These are phyloP conservation scores for Gonatopus flavifemur DNA, from an alignment of 1,140 invertebrate genomes.

Conservation along the genomic window DNA sequence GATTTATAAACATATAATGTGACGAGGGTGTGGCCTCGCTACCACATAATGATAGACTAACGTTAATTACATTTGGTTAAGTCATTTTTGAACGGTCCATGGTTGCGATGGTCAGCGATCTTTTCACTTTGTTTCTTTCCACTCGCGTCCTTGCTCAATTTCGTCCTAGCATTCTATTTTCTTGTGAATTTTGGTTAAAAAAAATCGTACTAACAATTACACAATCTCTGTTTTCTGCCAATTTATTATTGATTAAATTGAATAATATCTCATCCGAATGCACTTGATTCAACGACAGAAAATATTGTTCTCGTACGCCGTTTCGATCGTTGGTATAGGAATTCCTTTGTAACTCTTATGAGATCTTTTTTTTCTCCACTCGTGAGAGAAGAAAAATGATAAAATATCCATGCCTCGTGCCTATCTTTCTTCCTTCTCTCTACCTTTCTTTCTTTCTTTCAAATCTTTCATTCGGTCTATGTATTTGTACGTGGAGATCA, in stretches of 20 bases:
- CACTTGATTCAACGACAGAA: slow-evolving; percentile 17
- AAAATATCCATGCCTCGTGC: slow-evolving; percentile 29
- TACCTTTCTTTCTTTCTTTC: slow-evolving; percentile 27
- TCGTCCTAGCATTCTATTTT: no score
- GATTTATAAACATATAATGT: slow-evolving; percentile 63
- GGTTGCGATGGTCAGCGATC: no score
- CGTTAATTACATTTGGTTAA: slow-evolving; percentile 58
- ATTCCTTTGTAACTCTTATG: slow-evolving; percentile 26
- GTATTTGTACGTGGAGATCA: slow-evolving; percentile 35
- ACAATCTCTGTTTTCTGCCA: no score
- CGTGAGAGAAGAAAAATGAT: slow-evolving; percentile 26
- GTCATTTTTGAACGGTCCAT: slow-evolving; percentile 26
- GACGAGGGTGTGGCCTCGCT: slow-evolving; percentile 59
- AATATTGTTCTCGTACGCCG: slow-evolving; percentile 28
- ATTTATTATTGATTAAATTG: no score
- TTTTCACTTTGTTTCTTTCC: no score
- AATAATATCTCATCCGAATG: no score
- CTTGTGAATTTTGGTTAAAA: no score
- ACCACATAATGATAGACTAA: slow-evolving; percentile 60
- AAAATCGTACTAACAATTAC: no score
- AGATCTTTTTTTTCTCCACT: not conserved
- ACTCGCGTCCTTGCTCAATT: no score
- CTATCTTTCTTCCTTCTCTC: no score
- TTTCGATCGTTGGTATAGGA: slow-evolving; percentile 3
- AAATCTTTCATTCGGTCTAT: no score